Conservation (phyloP, 2,888 invertebrate species). For the Amiota minor region DNA sequence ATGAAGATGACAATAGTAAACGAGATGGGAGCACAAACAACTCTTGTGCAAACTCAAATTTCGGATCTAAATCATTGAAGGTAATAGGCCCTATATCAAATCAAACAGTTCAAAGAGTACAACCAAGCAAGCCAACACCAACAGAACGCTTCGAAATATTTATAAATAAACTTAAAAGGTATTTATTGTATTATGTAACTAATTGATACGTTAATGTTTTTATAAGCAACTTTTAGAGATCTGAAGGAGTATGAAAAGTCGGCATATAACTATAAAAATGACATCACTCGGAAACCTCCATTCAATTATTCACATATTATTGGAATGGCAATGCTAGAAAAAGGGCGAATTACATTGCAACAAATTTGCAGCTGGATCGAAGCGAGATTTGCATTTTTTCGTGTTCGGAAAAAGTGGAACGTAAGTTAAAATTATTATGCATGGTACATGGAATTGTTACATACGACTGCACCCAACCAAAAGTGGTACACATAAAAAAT, state of each 20-base stretch:
- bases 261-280: slow-evolving; percentile 62
- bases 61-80: slow-evolving; percentile 4
- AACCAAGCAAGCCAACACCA: slow-evolving; percentile 61
- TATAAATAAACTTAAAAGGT: slow-evolving; percentile 70
- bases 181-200: not conserved
- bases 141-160: slow-evolving; percentile 70
- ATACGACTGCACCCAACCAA: too few species aligned
- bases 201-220: not conserved
- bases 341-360: slow-evolving; percentile 70
- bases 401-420: slow-evolving; percentile 73
- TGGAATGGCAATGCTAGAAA: slow-evolving; percentile 73
- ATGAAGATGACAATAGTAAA: not conserved
- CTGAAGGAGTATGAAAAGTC: slow-evolving; percentile 65
- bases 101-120: too few species aligned
- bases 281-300: slow-evolving; percentile 70
- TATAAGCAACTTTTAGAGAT: slow-evolving; percentile 52
- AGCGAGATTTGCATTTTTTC: slow-evolving; percentile 71
- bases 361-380: slow-evolving; percentile 73
- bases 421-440: slow-evolving; percentile 56
- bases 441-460: too few species aligned
- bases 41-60: not conserved
- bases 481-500: too few species aligned
- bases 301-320: slow-evolving; percentile 74
- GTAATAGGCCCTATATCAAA: not conserved
- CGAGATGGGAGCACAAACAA: not conserved